Evolutionary conservation across 2,797 vertebrate species (phyloP), one percentile per base, ranked within the genome.

Genomic region (Notolepis coatsorum): DNA sequence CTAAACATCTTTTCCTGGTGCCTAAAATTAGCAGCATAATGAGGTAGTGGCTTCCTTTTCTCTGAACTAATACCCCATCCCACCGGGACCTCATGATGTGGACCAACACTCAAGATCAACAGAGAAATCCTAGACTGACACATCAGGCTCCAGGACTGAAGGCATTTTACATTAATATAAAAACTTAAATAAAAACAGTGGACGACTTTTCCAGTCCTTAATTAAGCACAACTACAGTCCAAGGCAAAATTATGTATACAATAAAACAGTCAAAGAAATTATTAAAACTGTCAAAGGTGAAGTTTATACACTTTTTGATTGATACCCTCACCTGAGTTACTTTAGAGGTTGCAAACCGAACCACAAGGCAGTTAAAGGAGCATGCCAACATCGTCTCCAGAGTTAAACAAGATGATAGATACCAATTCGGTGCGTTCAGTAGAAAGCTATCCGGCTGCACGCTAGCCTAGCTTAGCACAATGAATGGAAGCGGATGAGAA

Each of bases 21-120:
- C 87, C 91, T 92, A 93, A 94, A 94, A 92, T 94, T 93, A 94
- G 91, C 88, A 71, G 79, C 68, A 85, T 91, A 92, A 92, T 92
- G 85, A 92, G 89, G 87, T 85, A 83, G 90, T 88, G 88, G 88
- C 89, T 93, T 93, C 90, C 92, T 90, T 88, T 88, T 84, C 86
- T 89, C 81, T 88, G 87, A 89, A 91, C 90, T 90, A 89, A 91
- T 88, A 75, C 77, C 65, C 80, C 71, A 61, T 88, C 83, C 90
- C 85, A 62, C 68, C 78, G 88, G 84, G 85, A 91, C 60, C 48
- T 73, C 81, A 79, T 75, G 82, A 91, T 88, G 84, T 91, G 85
- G 87, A 82, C 86, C 86, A 88, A 91, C 89, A 82, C 85, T 90
- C 79, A 2, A 84, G 80, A 90, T 90, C 81, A 89, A 89, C 87